Percentiles rank a stretch among this genome's conserved stretches.
These are phyloP conservation scores for Ataeniobius toweri DNA, from an alignment of 2,797 vertebrate genomes.

Conservation along the genomic window DNA sequence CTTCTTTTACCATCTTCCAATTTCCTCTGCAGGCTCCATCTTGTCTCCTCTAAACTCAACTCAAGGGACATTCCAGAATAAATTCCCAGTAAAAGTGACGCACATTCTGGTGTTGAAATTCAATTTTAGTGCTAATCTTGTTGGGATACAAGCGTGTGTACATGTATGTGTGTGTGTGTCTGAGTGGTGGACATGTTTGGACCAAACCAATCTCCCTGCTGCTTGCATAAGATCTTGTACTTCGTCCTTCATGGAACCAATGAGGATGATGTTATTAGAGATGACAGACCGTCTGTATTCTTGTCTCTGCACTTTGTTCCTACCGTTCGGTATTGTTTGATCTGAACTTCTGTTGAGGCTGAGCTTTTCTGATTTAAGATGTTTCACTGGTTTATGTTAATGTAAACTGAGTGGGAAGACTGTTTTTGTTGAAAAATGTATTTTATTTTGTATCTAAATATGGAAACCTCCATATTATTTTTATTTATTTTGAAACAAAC, in stretches of 20 bases:
- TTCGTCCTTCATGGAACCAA: conserved; percentile 37
- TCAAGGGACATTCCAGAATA: conserved; percentile 69
- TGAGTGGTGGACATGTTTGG: conserved; percentile 18
- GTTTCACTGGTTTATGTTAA: conserved; percentile 14
- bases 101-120: conserved; percentile 70
- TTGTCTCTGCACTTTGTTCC: conserved; percentile 36
- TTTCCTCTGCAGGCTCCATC: conserved; percentile 32
- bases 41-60: conserved; percentile 36
- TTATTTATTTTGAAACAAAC: conserved; percentile 28
- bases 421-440: neutral
- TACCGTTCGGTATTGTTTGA: conserved; percentile 50
- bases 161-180: neutral
- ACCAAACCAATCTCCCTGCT: conserved; percentile 33
- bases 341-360: conserved; percentile 11
- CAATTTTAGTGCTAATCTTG: conserved; percentile 71
- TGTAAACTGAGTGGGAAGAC: neutral
- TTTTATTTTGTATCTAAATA: conserved; percentile 28
- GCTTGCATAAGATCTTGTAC: conserved; percentile 23
- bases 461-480: conserved; percentile 1
- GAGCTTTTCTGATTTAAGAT: conserved; percentile 39
- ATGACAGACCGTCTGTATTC: conserved; percentile 34
- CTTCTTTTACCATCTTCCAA: neutral
- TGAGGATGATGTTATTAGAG: conserved; percentile 50
- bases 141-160: conserved; percentile 53
- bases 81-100: conserved; percentile 60